These are phyloP conservation scores for Calypte anna DNA, from an alignment of 2,113 vertebrate genomes.

Conservation along the genomic window DNA sequence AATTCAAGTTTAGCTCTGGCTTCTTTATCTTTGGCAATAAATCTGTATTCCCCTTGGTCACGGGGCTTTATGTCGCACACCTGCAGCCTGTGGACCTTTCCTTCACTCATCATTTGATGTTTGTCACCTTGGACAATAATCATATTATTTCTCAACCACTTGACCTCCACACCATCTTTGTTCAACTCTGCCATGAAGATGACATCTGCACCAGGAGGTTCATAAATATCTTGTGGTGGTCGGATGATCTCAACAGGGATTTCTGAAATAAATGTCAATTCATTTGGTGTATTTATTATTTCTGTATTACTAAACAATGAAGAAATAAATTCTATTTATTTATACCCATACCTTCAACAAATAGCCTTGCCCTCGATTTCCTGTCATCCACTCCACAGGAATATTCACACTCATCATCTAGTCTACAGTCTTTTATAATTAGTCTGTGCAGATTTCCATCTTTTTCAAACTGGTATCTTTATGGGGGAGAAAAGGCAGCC, in stretches of 20 bases:
- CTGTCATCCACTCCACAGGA: slow-evolving; percentile 95
- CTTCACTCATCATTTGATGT: slow-evolving; percentile 98
- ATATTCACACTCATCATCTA: slow-evolving; percentile 97
- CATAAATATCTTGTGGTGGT: slow-evolving; percentile 90
- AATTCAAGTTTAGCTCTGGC: slow-evolving; percentile 95
- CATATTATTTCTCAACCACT: slow-evolving; percentile 98
- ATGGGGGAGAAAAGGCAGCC: neutral
- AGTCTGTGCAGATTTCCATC: slow-evolving; percentile 89
- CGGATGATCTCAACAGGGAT: slow-evolving; percentile 95
- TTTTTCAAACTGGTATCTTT: slow-evolving; percentile 92
- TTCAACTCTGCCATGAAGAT: slow-evolving; percentile 94
- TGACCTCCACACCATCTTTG: slow-evolving; percentile 96
- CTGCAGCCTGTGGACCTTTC: slow-evolving; percentile 92
- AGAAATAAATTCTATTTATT: neutral
- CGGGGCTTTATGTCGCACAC: slow-evolving; percentile 93
- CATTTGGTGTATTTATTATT: neutral
- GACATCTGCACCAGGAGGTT: slow-evolving; percentile 90
- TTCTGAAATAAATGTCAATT: slow-evolving; percentile 79
- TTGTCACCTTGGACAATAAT: slow-evolving; percentile 96
- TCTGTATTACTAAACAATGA: neutral
- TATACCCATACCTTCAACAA: slow-evolving; percentile 88
- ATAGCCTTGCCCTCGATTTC: slow-evolving; percentile 92
- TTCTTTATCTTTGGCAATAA: slow-evolving; percentile 97
- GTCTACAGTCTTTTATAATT: slow-evolving; percentile 90
- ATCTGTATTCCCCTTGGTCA: slow-evolving; percentile 96